phyloP scores from a whole-genome alignment of 2,888 invertebrate species.

The Drosophila algonquin region DNA sequence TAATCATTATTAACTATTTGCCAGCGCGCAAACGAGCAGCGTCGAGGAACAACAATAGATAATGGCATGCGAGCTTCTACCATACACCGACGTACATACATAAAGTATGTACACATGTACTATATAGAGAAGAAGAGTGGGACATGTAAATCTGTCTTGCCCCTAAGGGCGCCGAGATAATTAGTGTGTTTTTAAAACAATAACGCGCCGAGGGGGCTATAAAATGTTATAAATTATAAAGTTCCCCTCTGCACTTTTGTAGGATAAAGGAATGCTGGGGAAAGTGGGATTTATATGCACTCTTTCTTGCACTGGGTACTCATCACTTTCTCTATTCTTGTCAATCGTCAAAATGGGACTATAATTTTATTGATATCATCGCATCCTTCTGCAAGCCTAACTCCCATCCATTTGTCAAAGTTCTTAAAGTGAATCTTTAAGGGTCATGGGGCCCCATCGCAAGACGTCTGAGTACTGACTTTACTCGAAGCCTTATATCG shows the following conservation, averaged over 20 bases:
- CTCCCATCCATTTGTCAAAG: too few species aligned
- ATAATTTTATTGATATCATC: too few species aligned
- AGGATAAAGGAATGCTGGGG: background rate
- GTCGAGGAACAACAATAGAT: constrained; percentile 5
- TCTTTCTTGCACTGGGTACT: too few species aligned
- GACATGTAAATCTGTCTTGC: constrained; percentile 27
- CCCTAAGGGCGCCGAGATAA: constrained; percentile 17
- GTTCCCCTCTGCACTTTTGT: background rate
- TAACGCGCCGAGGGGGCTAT: constrained; percentile 25
- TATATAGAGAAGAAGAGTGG: constrained; percentile 14
- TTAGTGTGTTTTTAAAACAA: constrained; percentile 46
- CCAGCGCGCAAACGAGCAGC: constrained; percentile 25
- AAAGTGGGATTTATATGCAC: background rate
- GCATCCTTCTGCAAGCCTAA: too few species aligned
- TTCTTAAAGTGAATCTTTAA: too few species aligned
- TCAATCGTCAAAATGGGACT: too few species aligned
- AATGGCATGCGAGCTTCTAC: constrained; percentile 22
- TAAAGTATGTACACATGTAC: background rate
- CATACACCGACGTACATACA: too few species aligned
- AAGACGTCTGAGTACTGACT: too few species aligned
- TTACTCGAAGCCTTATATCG: too few species aligned
- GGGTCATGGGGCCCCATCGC: too few species aligned
- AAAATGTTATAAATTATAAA: constrained; percentile 12
- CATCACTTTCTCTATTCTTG: background rate
- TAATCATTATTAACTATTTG: constrained; percentile 69